Evolutionary conservation across 2,797 vertebrate genomes (phyloP).

Genomic region (Esox masquinongy): DNA sequence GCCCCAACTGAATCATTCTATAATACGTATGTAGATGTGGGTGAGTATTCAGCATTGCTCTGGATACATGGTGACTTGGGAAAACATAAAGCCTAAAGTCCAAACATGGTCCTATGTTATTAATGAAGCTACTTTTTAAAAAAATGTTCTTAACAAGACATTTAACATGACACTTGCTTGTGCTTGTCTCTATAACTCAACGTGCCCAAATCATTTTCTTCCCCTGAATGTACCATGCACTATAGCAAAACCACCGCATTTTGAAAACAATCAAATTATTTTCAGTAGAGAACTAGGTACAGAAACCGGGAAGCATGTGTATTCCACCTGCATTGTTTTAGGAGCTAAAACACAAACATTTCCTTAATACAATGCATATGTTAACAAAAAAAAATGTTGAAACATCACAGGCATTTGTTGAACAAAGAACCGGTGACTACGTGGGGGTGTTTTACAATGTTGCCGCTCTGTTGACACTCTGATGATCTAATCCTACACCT

Average conservation of each 20-base stretch:
- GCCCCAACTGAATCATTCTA: too few species aligned
- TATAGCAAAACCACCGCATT: not conserved
- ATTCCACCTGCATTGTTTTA: not conserved
- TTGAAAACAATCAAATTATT: not conserved
- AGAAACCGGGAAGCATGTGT: not conserved
- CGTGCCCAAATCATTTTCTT: not conserved
- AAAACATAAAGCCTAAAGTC: too few species aligned
- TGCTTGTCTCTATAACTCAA: not conserved
- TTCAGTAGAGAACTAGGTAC: not conserved
- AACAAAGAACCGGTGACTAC: too few species aligned
- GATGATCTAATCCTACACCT: not conserved
- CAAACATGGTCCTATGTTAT: too few species aligned
- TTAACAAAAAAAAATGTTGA: too few species aligned
- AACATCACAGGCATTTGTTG: not conserved
- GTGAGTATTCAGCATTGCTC: too few species aligned
- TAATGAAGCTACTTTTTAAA: too few species aligned
- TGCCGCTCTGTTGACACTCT: not conserved
- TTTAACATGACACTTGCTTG: not conserved
- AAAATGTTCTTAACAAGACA: not conserved
- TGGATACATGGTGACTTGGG: too few species aligned
- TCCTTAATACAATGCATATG: too few species aligned
- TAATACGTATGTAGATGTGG: too few species aligned
- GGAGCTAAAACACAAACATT: too few species aligned
- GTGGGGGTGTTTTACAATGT: not conserved
- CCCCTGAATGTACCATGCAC: not conserved